A percentile compares a stretch with the other conserved stretches of the same genome.
phyloP scores from a whole-genome alignment of 2,888 invertebrate genomes.

The Prenolepis imparis region DNA sequence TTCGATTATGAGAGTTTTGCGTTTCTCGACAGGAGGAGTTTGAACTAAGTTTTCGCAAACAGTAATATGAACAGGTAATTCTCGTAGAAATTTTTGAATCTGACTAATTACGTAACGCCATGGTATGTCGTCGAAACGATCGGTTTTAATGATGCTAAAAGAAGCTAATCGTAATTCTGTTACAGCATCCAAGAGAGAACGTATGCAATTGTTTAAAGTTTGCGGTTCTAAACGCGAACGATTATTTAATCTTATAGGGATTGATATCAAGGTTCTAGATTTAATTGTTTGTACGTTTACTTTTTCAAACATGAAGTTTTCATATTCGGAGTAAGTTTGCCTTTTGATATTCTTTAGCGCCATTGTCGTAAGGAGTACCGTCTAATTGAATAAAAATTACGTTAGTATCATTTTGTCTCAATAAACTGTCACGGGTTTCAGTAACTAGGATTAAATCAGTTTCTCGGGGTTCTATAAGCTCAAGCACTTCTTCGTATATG shows the following conservation, averaged over 20 bases:
- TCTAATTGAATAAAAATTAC: background rate
- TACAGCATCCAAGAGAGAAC: too few species aligned
- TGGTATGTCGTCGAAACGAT: too few species aligned
- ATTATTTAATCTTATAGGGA: background rate
- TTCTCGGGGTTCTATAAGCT: background rate
- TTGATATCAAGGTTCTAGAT: background rate
- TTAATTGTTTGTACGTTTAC: background rate
- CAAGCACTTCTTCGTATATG: background rate
- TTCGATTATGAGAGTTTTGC: background rate
- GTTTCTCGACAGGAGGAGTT: background rate
- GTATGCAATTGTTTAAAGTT: too few species aligned
- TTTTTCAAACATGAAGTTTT: background rate
- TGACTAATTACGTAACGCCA: too few species aligned
- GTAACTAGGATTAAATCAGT: background rate
- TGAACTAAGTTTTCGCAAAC: too few species aligned
- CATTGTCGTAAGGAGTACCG: background rate
- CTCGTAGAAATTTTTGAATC: too few species aligned
- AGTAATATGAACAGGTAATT: too few species aligned
- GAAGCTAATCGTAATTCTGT: too few species aligned
- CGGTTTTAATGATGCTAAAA: too few species aligned
- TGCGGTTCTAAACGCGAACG: background rate
- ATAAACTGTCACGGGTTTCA: background rate
- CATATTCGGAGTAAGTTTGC: background rate
- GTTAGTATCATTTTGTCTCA: background rate
- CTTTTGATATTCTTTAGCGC: background rate